Conservation (phyloP, 1,140 invertebrate genomes). For the Hyposmocoma kahamanoa region DNA sequence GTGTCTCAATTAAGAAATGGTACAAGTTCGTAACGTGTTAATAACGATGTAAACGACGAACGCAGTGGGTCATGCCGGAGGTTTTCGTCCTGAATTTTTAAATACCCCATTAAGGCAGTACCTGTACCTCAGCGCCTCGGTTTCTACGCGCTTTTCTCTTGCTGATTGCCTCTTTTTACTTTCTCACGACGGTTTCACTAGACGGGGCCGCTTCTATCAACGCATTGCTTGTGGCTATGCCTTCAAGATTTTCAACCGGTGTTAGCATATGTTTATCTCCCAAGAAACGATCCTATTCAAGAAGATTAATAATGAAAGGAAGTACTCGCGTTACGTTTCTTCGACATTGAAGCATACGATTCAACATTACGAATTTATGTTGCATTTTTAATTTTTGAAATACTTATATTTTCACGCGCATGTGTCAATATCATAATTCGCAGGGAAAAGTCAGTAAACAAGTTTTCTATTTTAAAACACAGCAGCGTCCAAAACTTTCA, state of each 20-base stretch:
- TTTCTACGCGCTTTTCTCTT: constrained; percentile 50
- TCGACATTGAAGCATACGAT: too few relatives aligned
- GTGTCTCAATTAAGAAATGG: not conserved
- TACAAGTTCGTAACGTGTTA: not conserved
- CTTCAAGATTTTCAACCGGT: constrained; percentile 1
- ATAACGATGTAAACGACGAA: not conserved
- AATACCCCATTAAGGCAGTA: constrained; percentile 49
- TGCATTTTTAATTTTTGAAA: too few relatives aligned
- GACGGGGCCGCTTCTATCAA: constrained; percentile 32
- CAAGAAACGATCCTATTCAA: too few relatives aligned
- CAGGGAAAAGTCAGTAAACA: constrained; percentile 23
- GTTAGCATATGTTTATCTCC: too few relatives aligned
- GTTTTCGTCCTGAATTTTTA: constrained; percentile 62
- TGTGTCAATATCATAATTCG: constrained; percentile 9
- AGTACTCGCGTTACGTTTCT: too few relatives aligned
- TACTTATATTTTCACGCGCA: too few relatives aligned
- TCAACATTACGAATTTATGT: too few relatives aligned
- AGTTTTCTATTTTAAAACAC: constrained; percentile 26
- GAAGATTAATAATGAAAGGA: too few relatives aligned
- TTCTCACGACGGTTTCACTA: constrained; percentile 37
- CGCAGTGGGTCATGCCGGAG: constrained; percentile 46
- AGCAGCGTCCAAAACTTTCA: constrained; percentile 37
- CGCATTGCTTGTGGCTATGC: constrained; percentile 24
- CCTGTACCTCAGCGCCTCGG: constrained; percentile 13
- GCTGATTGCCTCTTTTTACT: constrained; percentile 64